phyloP scores from a whole-genome alignment of 2,113 vertebrate genomes.

The Rutilus rutilus region DNA sequence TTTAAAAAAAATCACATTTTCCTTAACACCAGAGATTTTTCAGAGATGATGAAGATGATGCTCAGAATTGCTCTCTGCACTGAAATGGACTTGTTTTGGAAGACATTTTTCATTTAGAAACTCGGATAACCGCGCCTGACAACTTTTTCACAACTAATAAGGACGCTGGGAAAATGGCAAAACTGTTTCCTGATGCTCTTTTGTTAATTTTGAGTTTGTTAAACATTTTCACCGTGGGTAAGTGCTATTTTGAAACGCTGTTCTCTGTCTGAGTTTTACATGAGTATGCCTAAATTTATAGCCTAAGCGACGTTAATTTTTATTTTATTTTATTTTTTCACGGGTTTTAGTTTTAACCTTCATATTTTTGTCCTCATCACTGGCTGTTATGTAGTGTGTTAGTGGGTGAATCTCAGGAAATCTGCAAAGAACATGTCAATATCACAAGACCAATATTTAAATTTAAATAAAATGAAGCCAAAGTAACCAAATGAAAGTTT shows the following conservation, averaged over 20 bases:
- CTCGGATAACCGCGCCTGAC: not conserved
- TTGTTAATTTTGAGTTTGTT: conserved; percentile 27
- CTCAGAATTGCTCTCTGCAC: not conserved
- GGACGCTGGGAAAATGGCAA: conserved; percentile 10
- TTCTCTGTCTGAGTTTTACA: not conserved
- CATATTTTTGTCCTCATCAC: not conserved
- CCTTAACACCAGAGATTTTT: not conserved
- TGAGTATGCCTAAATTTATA: not conserved
- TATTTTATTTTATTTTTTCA: not conserved
- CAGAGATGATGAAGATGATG: not conserved
- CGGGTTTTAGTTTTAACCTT: not conserved
- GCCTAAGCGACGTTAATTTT: not conserved
- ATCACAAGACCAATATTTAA: not conserved
- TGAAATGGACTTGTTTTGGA: conserved; percentile 23
- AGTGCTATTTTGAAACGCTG: not conserved
- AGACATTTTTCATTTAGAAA: not conserved
- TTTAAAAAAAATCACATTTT: not conserved
- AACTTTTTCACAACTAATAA: not conserved
- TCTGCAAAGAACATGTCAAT: not conserved
- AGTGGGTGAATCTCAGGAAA: not conserved
- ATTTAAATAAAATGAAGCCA: too few relatives aligned
- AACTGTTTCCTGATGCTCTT: not conserved
- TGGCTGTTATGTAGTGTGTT: not conserved
- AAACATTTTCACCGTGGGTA: conserved; percentile 29
- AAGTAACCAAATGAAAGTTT: too few relatives aligned